phyloP scores from a whole-genome alignment of 1,140 invertebrate species.

The Chymomyza costata region DNA sequence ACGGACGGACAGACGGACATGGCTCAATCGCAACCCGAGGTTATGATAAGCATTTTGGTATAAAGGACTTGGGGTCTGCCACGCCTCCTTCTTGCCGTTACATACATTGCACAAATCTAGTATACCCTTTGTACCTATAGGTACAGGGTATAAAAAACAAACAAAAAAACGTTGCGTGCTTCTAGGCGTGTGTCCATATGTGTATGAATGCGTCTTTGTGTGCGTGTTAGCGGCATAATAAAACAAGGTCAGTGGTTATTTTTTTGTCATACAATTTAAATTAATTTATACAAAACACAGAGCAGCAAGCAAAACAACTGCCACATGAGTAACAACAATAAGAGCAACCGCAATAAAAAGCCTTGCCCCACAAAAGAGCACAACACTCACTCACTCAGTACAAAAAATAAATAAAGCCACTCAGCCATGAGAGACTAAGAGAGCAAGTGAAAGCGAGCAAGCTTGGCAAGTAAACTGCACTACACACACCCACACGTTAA shows the following conservation, averaged over 20 bases:
- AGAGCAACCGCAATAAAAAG: no score
- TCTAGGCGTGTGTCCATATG: conserved; percentile 1
- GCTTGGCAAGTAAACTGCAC: no score
- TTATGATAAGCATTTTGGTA: no score
- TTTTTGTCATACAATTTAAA: conserved; percentile 61
- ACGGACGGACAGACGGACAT: no score
- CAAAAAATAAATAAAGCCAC: neutral
- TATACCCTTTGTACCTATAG: no score
- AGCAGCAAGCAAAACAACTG: conserved; percentile 24
- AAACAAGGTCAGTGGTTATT: conserved; percentile 61
- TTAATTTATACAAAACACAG: conserved; percentile 59
- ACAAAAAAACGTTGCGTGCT: conserved; percentile 10
- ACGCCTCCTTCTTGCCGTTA: no score
- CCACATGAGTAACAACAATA: conserved; percentile 34
- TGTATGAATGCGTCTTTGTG: neutral
- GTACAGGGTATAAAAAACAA: no score
- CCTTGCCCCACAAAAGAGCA: conserved; percentile 42
- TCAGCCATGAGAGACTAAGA: conserved; percentile 21
- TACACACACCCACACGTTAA: no score
- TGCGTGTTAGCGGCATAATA: neutral
- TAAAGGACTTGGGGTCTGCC: no score
- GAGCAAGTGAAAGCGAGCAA: neutral
- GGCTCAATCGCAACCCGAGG: no score
- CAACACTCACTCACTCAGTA: conserved; percentile 5
- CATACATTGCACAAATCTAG: no score